phyloP scores from a whole-genome alignment of 2,113 vertebrate genomes.

The Protomyctophum bolini region DNA sequence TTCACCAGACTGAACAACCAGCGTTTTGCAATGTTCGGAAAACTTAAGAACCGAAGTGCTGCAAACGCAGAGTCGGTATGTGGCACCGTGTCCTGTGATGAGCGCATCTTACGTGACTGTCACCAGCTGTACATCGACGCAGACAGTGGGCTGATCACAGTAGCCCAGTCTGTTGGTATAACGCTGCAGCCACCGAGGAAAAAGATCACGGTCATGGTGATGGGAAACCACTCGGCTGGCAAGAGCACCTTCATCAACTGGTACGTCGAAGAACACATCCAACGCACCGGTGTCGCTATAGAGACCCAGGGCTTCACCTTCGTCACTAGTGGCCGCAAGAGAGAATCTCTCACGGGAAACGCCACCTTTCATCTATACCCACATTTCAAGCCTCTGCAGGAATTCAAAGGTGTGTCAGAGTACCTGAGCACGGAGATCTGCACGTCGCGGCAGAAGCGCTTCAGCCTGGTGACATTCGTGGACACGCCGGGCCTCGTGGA shows the following conservation, averaged over 20 bases:
- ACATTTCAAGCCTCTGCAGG: constrained; percentile 83
- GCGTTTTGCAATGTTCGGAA: constrained; percentile 77
- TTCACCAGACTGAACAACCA: not conserved
- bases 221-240: constrained; percentile 87
- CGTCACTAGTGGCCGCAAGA: constrained; percentile 85
- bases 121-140: constrained; percentile 80
- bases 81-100: constrained; percentile 76
- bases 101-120: constrained; percentile 81
- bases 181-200: constrained; percentile 81
- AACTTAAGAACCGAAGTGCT: constrained; percentile 75
- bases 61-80: constrained; percentile 75
- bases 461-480: constrained; percentile 85
- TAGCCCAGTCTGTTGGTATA: constrained; percentile 80
- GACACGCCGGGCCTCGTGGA: constrained; percentile 85
- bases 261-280: constrained; percentile 87
- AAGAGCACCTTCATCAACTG: constrained; percentile 89
- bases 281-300: constrained; percentile 85
- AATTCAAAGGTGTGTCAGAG: constrained; percentile 84
- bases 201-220: constrained; percentile 85
- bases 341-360: constrained; percentile 86
- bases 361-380: constrained; percentile 86
- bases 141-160: constrained; percentile 76
- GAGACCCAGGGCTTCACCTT: constrained; percentile 87
- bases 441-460: constrained; percentile 85
- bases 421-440: constrained; percentile 85